Conservation (phyloP, 1,140 invertebrate species). For the Tachypleus tridentatus region DNA sequence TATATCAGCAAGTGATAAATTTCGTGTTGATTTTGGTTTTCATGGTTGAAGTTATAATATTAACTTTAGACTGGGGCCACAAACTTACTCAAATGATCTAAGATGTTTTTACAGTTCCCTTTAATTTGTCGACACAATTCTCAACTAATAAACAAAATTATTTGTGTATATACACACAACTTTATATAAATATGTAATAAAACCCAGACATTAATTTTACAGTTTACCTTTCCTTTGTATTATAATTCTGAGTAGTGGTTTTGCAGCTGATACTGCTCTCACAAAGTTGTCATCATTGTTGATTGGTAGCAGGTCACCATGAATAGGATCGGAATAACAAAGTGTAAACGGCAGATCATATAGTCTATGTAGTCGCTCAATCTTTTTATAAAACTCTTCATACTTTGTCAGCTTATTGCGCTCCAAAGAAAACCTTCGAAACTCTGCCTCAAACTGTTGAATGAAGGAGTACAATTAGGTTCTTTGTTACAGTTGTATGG, state of each 20-base stretch:
- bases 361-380: slow-evolving; percentile 78
- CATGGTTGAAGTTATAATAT: too few relatives aligned
- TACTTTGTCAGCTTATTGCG: slow-evolving; percentile 57
- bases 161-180: neutral
- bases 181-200: neutral
- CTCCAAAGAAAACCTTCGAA: slow-evolving; percentile 80
- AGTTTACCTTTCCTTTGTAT: slow-evolving; percentile 75
- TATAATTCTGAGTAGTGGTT: slow-evolving; percentile 75
- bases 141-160: neutral
- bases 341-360: slow-evolving; percentile 77
- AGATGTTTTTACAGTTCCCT: too few relatives aligned
- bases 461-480: too few relatives aligned
- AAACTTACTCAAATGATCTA: too few relatives aligned
- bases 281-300: slow-evolving; percentile 96
- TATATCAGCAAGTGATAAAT: too few relatives aligned
- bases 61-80: too few relatives aligned
- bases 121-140: neutral
- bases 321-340: slow-evolving; percentile 86
- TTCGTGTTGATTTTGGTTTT: too few relatives aligned
- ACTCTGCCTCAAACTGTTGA: slow-evolving; percentile 90
- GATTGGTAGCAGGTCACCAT: slow-evolving; percentile 92
- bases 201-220: neutral
- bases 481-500: too few relatives aligned
- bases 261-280: slow-evolving; percentile 68
- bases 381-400: slow-evolving; percentile 67